These are phyloP conservation scores for Apodemia duryi DNA, from an alignment of 2,888 invertebrate genomes.

Conservation along the genomic window DNA sequence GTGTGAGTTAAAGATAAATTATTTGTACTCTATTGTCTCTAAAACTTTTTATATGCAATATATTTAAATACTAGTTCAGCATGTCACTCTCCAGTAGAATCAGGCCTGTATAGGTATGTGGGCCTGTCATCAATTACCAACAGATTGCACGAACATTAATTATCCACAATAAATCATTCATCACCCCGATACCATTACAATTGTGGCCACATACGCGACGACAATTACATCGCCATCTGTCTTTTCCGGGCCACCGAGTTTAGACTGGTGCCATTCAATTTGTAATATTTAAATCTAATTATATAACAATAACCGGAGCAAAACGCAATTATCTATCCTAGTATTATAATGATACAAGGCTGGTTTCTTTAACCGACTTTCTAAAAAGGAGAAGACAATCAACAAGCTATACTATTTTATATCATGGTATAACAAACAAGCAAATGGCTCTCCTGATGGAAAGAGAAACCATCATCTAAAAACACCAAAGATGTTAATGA, in stretches of 20 bases:
- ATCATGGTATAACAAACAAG: too few species aligned
- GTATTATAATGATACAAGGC: not conserved
- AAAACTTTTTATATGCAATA: too few species aligned
- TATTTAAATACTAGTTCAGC: too few species aligned
- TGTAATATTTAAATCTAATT: not conserved
- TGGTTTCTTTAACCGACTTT: not conserved
- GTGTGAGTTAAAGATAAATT: too few species aligned
- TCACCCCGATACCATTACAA: constrained; percentile 9
- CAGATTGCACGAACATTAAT: constrained; percentile 9
- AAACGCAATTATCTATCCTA: not conserved
- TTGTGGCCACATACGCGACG: constrained; percentile 26
- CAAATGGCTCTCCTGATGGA: too few species aligned
- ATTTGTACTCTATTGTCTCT: too few species aligned
- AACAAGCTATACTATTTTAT: too few species aligned
- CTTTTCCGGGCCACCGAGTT: constrained; percentile 39
- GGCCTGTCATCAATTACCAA: constrained; percentile 5
- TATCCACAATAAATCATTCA: constrained; percentile 12
- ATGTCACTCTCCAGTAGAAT: too few species aligned
- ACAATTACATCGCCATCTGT: constrained; percentile 43
- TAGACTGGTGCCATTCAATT: constrained; percentile 12
- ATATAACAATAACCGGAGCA: not conserved
- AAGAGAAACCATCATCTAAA: too few species aligned
- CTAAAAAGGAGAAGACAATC: too few species aligned
- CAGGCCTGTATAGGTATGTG: not conserved
- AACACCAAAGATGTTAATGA: too few species aligned